Base-by-base conservation (phyloP, 2,888 invertebrate species). In the Noctua pronuba region DNA sequence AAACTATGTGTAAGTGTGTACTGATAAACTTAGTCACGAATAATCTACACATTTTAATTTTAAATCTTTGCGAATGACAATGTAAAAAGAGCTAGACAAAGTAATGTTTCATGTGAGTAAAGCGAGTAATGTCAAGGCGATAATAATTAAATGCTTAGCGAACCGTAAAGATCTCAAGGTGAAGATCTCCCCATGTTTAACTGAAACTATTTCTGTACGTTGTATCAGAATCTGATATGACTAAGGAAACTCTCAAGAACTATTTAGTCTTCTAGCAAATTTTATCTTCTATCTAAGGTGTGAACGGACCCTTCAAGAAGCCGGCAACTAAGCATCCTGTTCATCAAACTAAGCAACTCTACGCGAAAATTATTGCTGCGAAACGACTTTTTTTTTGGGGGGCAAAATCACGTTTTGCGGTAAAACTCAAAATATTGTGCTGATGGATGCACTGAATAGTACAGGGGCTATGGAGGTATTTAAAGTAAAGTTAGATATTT, bases 91-190 rank as follows among this genome's bases (percentile, higher is more conserved):
- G 7, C 31, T n/a, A 65, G 13, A 66, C 79, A 66, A 68, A 18
- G 70, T 79, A 44, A 55, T 41, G 62, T 60, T 62, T 49, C 21
- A 44, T 64, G 55, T 86, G 62, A 68, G 55, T 66, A 66, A 66
- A 49, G n/a, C 5, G 44, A 83, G 65, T 46, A 75, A 70, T 73
- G 84, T 44, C 71, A 84, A 79, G 73, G 76, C 41, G 38, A 79
- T 73, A 28, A 67, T 70, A 75, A 70, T 86, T 67, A 60, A 73
- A 79, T 69, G 74, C 58, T 73, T 46, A 58, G 52, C 69, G 67
- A 84, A 75, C 72, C 69, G 79, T 70, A 64, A 66, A 65, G 58
- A 70, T 70, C 66, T n/a, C 84, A 75, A 84, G 86, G 86, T 74
- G 58, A 71, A 83, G 62, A 74, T 65, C 83, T 68, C 64, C 64